Evolutionary conservation across 1,140 invertebrate genomes (phyloP).

Genomic region (Lutraria rhynchaena): DNA sequence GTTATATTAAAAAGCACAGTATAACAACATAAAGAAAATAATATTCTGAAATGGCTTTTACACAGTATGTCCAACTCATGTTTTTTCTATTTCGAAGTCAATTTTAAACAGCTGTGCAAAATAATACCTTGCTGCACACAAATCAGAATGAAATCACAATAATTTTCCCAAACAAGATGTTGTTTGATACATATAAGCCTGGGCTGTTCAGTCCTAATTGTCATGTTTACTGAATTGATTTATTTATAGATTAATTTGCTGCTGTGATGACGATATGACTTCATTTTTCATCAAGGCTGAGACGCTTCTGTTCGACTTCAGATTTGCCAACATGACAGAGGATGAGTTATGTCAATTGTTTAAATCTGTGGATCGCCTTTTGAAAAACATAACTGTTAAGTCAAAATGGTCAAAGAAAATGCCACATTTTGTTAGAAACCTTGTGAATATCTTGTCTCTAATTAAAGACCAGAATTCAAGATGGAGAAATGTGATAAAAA

Average conservation of each 20-base stretch:
- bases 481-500: slow-evolving; percentile 34
- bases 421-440: not conserved
- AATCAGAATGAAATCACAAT: no score
- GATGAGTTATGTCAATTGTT: slow-evolving; percentile 62
- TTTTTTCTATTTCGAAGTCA: no score
- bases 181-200: no score
- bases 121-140: no score
- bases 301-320: slow-evolving; percentile 64
- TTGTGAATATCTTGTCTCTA: slow-evolving; percentile 11
- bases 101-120: no score
- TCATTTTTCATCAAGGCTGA: slow-evolving; percentile 63
- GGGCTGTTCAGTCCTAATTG: no score
- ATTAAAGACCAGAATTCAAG: slow-evolving; percentile 26
- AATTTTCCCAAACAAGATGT: no score
- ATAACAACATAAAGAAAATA: no score
- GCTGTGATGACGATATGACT: slow-evolving; percentile 49
- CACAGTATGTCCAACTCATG: no score
- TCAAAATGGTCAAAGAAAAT: not conserved
- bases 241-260: slow-evolving; percentile 60
- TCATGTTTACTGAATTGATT: no score
- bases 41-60: no score
- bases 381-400: not conserved
- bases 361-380: slow-evolving; percentile 17
- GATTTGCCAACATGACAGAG: slow-evolving; percentile 62
- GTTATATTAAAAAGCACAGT: no score